phyloP scores from a whole-genome alignment of 30 jellyfish, hydroid and myxozoan genomes.

The Clytia hemisphaerica region DNA sequence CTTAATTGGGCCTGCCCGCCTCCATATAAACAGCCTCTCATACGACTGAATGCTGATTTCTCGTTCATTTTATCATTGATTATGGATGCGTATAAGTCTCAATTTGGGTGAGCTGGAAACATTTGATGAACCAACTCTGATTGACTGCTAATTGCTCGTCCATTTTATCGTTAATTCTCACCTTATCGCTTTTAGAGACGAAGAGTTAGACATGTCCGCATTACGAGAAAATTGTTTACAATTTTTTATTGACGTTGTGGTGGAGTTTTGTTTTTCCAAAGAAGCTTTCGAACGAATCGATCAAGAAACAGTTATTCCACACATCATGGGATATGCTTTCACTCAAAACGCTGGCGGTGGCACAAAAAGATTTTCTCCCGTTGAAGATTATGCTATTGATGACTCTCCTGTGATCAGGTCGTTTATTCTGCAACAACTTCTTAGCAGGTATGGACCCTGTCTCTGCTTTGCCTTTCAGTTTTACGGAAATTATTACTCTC shows the following conservation, averaged over 20 bases:
- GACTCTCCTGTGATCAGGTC: constrained; percentile 74
- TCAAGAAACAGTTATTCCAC: constrained; percentile 20
- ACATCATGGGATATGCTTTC: constrained; percentile 44
- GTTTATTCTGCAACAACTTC: constrained; percentile 56
- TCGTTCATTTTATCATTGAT: too few species aligned
- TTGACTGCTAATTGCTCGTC: too few species aligned
- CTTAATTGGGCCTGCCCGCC: too few species aligned
- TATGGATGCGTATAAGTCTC: too few species aligned
- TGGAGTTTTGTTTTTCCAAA: constrained; percentile 50
- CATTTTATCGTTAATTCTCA: too few species aligned
- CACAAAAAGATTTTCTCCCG: constrained; percentile 58
- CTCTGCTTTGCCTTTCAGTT: not conserved
- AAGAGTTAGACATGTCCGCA: too few species aligned
- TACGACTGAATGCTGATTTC: too few species aligned
- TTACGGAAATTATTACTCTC: not conserved
- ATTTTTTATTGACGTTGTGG: constrained; percentile 48
- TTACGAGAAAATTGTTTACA: constrained; percentile 40
- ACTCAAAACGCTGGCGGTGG: constrained; percentile 5
- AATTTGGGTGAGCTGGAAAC: too few species aligned
- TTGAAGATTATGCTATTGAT: constrained; percentile 61
- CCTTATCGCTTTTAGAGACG: too few species aligned
- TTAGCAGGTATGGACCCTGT: constrained; percentile 15
- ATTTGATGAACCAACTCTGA: too few species aligned
- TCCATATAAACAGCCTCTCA: too few species aligned
- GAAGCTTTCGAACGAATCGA: constrained; percentile 1